Conservation (phyloP, 2,888 invertebrate species). For the Chesias legatella region DNA sequence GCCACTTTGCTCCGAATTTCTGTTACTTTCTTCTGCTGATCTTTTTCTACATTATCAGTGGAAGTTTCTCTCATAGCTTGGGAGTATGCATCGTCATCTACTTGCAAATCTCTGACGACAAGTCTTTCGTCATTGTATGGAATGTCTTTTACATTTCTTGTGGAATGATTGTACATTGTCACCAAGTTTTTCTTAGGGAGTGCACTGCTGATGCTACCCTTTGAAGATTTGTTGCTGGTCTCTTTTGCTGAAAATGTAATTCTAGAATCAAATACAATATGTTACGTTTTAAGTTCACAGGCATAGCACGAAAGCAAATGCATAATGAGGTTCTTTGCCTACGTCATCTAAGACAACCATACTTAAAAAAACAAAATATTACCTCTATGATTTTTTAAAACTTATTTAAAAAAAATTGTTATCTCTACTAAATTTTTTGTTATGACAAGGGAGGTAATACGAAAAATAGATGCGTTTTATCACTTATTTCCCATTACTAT, state of each 20-base stretch:
- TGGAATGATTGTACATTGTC: conserved; percentile 61
- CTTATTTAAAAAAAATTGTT: no score
- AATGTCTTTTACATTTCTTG: conserved; percentile 51
- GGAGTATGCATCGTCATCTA: conserved; percentile 62
- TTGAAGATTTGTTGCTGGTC: conserved; percentile 35
- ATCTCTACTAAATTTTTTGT: no score
- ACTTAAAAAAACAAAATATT: no score
- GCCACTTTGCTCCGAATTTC: conserved; percentile 60
- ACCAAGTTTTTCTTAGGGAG: conserved; percentile 48
- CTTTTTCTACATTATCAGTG: conserved; percentile 32
- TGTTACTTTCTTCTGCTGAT: conserved; percentile 45
- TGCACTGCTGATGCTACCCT: conserved; percentile 30
- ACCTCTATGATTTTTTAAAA: no score
- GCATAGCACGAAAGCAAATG: neutral
- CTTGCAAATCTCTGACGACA: conserved; percentile 48
- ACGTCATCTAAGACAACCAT: no score
- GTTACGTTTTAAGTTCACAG: neutral
- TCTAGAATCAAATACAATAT: no score
- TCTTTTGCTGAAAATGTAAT: conserved; percentile 39
- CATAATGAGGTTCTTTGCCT: neutral
- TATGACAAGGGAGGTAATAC: no score
- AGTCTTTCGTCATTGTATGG: conserved; percentile 40
- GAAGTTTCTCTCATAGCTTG: conserved; percentile 56
- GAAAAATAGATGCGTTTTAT: no score
- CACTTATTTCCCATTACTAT: no score